Percentiles rank a stretch among this genome's conserved stretches.
phyloP scores from a whole-genome alignment of 2,113 vertebrate genomes.

The Sorex araneus region DNA sequence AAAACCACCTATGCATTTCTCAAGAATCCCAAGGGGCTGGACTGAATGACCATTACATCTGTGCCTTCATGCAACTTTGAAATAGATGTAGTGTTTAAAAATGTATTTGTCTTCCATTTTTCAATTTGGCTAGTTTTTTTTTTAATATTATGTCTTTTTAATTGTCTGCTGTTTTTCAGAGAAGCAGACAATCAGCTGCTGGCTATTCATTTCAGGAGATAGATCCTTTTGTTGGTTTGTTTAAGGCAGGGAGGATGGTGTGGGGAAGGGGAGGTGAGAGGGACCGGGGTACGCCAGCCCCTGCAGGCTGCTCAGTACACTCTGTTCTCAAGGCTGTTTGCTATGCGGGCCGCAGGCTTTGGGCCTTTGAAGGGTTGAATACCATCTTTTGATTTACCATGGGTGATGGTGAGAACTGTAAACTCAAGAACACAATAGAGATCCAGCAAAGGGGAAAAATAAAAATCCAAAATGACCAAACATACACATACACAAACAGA shows the following conservation, averaged over 20 bases:
- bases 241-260: neutral
- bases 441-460: conserved; percentile 60
- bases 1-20: neutral
- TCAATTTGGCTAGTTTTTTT: neutral
- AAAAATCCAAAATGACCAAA: conserved; percentile 80
- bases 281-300: conserved; percentile 88
- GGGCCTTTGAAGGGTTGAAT: conserved; percentile 99
- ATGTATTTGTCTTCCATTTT: neutral
- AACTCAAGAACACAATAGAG: conserved; percentile 85
- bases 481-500: conserved; percentile 55
- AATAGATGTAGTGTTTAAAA: conserved; percentile 27
- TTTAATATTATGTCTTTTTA: neutral
- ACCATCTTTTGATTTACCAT: conserved; percentile 98
- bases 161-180: neutral
- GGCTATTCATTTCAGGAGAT: conserved; percentile 45
- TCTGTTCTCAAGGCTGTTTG: conserved; percentile 98
- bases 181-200: accelerated
- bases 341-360: conserved; percentile 98
- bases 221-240: neutral
- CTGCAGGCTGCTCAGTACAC: conserved; percentile 93
- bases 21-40: neutral
- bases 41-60: conserved; percentile 13
- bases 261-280: conserved; percentile 25
- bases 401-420: conserved; percentile 89
- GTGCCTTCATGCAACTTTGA: conserved; percentile 29